Evolutionary conservation across 2,797 vertebrate genomes (phyloP).

Genomic region (Onychomys arenicola): DNA sequence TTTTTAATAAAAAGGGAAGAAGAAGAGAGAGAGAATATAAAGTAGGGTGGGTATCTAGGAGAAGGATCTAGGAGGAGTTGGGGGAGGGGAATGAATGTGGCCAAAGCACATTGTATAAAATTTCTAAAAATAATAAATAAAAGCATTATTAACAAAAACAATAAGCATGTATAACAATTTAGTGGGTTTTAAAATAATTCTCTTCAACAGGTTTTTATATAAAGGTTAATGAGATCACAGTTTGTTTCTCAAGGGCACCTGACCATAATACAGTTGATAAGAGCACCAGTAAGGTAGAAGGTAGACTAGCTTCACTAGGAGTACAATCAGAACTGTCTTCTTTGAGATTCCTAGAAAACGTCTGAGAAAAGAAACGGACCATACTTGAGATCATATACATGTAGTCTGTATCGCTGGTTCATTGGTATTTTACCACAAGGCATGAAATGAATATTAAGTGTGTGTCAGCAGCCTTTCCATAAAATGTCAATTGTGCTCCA

Average conservation of each 20-base stretch:
- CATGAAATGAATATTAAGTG: background rate
- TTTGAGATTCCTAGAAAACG: background rate
- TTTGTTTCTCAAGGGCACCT: background rate
- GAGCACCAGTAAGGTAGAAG: background rate
- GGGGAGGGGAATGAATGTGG: background rate
- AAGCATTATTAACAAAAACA: background rate
- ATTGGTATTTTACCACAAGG: background rate
- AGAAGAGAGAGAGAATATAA: background rate
- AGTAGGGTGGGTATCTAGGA: background rate
- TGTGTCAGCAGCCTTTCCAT: background rate
- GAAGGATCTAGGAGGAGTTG: background rate
- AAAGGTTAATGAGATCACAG: background rate
- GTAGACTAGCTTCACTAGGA: background rate
- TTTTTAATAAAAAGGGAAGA: background rate
- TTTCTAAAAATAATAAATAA: too few species aligned
- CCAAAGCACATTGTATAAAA: background rate
- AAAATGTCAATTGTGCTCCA: background rate
- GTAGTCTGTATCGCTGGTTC: background rate
- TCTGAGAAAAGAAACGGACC: background rate
- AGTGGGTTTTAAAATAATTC: background rate
- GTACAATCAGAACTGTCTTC: background rate
- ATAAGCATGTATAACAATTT: background rate
- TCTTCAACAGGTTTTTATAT: background rate
- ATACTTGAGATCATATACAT: background rate
- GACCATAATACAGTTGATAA: background rate